These are phyloP conservation scores for Psilopsiagon aurifrons DNA, from an alignment of 2,113 vertebrate genomes.

Conservation along the genomic window DNA sequence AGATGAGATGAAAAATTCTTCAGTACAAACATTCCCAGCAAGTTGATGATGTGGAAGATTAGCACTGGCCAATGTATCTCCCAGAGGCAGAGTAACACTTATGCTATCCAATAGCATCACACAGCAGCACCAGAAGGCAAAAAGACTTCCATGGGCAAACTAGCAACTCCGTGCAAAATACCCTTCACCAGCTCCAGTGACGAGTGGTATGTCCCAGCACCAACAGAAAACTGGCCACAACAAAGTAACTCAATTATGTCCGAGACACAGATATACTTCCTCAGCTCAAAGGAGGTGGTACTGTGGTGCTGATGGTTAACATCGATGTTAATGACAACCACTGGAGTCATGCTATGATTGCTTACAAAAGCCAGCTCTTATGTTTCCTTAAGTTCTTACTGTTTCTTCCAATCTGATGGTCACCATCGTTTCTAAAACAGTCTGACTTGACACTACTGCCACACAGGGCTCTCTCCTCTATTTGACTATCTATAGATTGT, in stretches of 20 bases:
- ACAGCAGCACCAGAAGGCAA: neutral
- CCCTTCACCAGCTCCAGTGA: neutral
- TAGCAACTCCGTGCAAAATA: neutral
- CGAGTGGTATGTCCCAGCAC: rapidly evolving
- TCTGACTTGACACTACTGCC: neutral
- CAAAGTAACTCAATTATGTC: neutral
- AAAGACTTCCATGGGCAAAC: neutral
- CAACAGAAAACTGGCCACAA: neutral
- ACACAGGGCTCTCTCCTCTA: neutral
- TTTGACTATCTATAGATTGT: neutral
- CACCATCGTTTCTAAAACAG: neutral
- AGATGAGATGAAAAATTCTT: neutral
- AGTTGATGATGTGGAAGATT: neutral
- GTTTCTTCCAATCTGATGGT: neutral
- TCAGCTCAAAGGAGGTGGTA: neutral
- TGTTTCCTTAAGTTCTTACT: neutral
- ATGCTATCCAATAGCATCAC: neutral
- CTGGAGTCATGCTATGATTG: neutral
- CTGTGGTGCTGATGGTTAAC: neutral
- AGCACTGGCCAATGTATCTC: neutral
- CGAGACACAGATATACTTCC: neutral
- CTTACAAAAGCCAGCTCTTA: neutral
- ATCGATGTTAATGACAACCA: neutral
- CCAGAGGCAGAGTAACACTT: neutral
- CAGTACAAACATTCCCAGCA: neutral